Conservation (phyloP, 2,797 vertebrate genomes). For the Epinephelus coioides region DNA sequence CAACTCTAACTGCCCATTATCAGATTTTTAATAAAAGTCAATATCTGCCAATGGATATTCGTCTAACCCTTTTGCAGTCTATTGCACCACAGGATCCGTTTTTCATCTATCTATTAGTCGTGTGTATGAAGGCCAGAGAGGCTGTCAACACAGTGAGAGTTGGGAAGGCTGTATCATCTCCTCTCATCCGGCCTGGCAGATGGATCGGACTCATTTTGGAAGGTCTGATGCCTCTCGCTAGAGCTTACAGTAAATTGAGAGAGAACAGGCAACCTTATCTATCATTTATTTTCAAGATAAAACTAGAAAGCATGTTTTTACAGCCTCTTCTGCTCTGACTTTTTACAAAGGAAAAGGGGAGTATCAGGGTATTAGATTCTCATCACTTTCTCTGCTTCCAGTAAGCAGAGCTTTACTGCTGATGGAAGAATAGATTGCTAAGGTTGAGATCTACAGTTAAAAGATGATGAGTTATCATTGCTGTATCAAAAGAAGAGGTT, state of each 20-base stretch:
- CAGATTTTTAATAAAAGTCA: slow-evolving; percentile 19
- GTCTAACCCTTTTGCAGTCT: slow-evolving; percentile 1
- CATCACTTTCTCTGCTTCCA: slow-evolving; percentile 8
- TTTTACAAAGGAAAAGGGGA: background rate
- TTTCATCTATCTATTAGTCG: slow-evolving; percentile 33
- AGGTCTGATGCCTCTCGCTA: slow-evolving; percentile 12
- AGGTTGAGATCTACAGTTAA: slow-evolving; percentile 12
- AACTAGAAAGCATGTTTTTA: background rate
- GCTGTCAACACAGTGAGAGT: slow-evolving; percentile 1
- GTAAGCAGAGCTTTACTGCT: slow-evolving; percentile 6
- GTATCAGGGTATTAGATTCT: slow-evolving; percentile 18
- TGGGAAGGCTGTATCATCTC: slow-evolving; percentile 18
- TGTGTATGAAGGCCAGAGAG: slow-evolving; percentile 27
- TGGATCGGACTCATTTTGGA: slow-evolving; percentile 44
- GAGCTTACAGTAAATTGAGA: slow-evolving; percentile 21
- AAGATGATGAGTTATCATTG: slow-evolving; percentile 28
- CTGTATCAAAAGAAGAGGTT: background rate
- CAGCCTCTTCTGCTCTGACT: background rate
- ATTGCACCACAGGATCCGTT: slow-evolving; percentile 3
- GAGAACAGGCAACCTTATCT: slow-evolving; percentile 25
- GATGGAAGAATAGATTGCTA: slow-evolving; percentile 13
- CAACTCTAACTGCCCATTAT: slow-evolving; percentile 3
- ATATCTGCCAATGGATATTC: slow-evolving; percentile 1
- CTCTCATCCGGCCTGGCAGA: slow-evolving; percentile 21
- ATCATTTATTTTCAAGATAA: slow-evolving; percentile 34